Conservation (phyloP, 2,797 vertebrate genomes). For the Crax fasciolata region DNA sequence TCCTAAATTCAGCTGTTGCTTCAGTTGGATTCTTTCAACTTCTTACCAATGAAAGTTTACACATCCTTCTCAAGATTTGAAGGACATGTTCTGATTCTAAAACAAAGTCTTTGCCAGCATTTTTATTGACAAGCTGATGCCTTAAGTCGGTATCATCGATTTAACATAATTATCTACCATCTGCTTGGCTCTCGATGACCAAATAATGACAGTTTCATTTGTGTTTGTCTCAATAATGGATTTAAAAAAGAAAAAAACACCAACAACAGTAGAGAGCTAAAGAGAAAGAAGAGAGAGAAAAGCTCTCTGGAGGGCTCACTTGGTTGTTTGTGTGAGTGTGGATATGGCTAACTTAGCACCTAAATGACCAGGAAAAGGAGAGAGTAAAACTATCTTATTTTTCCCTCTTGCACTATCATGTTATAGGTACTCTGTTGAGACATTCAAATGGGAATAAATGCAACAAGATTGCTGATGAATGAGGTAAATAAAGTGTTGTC, state of each 20-base stretch:
- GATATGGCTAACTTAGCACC: not conserved
- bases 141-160: not conserved
- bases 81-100: not conserved
- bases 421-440: not conserved
- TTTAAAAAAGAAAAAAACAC: not conserved
- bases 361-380: not conserved
- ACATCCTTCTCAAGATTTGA: not conserved
- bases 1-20: not conserved
- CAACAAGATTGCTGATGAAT: not conserved
- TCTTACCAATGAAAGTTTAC: not conserved
- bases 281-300: not conserved
- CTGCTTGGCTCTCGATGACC: not conserved
- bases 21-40: not conserved
- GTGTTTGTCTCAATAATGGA: not conserved
- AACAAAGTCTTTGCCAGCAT: not conserved
- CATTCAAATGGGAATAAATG: not conserved
- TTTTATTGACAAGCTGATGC: not conserved
- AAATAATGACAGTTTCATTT: not conserved
- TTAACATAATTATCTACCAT: not conserved
- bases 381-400: not conserved
- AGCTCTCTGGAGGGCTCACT: not conserved
- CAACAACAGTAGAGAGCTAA: not conserved
- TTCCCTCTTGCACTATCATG: not conserved
- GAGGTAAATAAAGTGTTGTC: not conserved
- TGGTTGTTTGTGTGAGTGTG: not conserved